Conservation (phyloP, 2,797 vertebrate genomes). For the Hafferia zeledoni region DNA sequence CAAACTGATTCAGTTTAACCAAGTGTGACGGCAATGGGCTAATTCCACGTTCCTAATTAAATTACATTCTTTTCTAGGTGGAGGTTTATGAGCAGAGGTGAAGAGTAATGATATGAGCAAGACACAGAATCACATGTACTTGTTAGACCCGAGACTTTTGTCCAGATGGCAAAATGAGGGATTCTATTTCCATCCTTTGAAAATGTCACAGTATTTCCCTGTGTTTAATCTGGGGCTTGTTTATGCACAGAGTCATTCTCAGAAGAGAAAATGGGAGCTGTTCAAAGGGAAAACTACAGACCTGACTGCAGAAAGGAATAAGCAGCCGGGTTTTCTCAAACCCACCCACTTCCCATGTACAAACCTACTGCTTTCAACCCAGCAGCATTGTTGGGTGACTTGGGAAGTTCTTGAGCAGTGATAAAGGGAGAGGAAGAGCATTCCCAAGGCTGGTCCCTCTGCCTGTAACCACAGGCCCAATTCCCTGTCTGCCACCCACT, state of each 20-base stretch:
- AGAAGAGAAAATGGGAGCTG: not conserved
- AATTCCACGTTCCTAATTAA: constrained; percentile 68
- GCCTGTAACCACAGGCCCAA: not conserved
- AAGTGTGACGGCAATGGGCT: constrained; percentile 32
- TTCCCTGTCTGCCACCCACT: not conserved
- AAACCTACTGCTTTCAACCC: not conserved
- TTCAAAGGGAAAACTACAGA: not conserved
- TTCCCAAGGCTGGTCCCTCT: not conserved
- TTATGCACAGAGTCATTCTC: not conserved
- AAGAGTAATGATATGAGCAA: not conserved
- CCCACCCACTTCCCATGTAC: not conserved
- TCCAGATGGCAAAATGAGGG: constrained; percentile 10
- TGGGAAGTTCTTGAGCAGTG: accelerated
- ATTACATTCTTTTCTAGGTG: constrained; percentile 47
- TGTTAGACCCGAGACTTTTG: not conserved
- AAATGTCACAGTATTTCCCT: not conserved
- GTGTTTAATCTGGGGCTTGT: not conserved
- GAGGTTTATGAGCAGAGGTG: constrained; percentile 53
- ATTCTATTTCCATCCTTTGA: not conserved
- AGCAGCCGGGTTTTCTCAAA: not conserved
- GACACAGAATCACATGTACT: not conserved
- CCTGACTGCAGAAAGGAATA: not conserved
- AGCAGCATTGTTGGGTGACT: not conserved
- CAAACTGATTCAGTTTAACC: constrained; percentile 29
- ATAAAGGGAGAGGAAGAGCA: not conserved